Percentiles rank a stretch among this genome's conserved stretches.
These are phyloP conservation scores for Actias luna DNA, from an alignment of 2,888 invertebrate genomes.

Conservation along the genomic window DNA sequence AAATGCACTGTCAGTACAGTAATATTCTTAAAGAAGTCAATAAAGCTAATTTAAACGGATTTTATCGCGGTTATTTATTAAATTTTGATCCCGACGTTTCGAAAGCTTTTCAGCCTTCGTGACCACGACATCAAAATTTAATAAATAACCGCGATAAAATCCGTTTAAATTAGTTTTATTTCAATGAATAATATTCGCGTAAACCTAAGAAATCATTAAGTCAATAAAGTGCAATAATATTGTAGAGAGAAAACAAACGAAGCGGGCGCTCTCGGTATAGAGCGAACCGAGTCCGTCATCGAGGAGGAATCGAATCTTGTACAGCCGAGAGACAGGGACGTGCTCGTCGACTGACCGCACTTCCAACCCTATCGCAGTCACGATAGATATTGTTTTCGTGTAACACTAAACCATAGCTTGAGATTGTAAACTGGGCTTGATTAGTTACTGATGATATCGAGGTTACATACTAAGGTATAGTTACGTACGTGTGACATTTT, in stretches of 20 bases:
- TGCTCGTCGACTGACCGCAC: conserved; percentile 54
- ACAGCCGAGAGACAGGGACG: conserved; percentile 32
- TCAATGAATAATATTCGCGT: no score
- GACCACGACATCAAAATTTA: no score
- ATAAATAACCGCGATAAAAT: no score
- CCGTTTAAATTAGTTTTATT: no score
- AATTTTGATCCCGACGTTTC: no score
- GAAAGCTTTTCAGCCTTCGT: no score
- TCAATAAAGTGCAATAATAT: conserved; percentile 20
- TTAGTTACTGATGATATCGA: conserved; percentile 1
- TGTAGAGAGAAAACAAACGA: conserved; percentile 31
- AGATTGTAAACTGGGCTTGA: not conserved
- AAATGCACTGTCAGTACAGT: no score
- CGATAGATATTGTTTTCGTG: conserved; percentile 12
- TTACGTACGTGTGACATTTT: not conserved
- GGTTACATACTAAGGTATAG: not conserved
- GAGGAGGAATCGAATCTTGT: conserved; percentile 40
- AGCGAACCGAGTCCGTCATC: conserved; percentile 67
- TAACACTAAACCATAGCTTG: not conserved
- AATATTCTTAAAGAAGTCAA: no score
- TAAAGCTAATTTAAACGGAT: no score
- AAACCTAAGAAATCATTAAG: no score
- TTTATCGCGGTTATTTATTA: no score
- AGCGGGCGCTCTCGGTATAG: conserved; percentile 55
- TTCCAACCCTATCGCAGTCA: conserved; percentile 17